Evolutionary conservation across 2,888 invertebrate genomes (phyloP), one percentile per base, ranked within the genome.

Genomic region (Leuctra nigra): DNA sequence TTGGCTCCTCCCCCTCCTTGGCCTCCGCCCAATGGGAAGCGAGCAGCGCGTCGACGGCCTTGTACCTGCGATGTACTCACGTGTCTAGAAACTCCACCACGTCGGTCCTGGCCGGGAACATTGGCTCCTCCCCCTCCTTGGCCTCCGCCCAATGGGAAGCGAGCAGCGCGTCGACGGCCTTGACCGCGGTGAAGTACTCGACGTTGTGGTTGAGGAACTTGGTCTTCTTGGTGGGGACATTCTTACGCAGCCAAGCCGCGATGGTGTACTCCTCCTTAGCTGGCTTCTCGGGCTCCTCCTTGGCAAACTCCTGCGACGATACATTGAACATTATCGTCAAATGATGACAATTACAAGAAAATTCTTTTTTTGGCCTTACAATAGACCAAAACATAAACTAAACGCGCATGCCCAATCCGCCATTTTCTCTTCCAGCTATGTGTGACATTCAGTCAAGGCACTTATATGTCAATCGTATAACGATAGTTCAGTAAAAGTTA

Each of bases 181-280:
- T 91, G 61, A 81, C 78, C 61, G 86, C 87, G 83, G 69, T 35
- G 69, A 98, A 98, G 74, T 96, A 98, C 71, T 95, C 92, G 11
- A 98, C 97, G 73, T 93, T 89, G 72, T 98, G 97, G 68, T 91
- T 93, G 53, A 96, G 80, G 70, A 98, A 93, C 73, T 95, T 96
- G 0, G 96, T 97, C 71, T 91, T 93, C 75, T 97, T 96, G 2
- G 87, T 89, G 33, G 91, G 93, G 22, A 96, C 86, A 74, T 95
- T 94, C 63, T 91, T 90, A 55, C 92, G 86, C 65, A 99, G 77
- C 88, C 93, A 96, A 72, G 93, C 93, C 0, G 96, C 98, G 46
- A 99, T 83, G 0, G 86, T 81, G 72, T 92, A 93, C 71, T 98
- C 96, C 58, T 94, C 90, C 71, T 93, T 95, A 1, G 87, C 79